These are phyloP conservation scores for Biston stratarius DNA, from an alignment of 2,888 invertebrate genomes.

Conservation along the genomic window DNA sequence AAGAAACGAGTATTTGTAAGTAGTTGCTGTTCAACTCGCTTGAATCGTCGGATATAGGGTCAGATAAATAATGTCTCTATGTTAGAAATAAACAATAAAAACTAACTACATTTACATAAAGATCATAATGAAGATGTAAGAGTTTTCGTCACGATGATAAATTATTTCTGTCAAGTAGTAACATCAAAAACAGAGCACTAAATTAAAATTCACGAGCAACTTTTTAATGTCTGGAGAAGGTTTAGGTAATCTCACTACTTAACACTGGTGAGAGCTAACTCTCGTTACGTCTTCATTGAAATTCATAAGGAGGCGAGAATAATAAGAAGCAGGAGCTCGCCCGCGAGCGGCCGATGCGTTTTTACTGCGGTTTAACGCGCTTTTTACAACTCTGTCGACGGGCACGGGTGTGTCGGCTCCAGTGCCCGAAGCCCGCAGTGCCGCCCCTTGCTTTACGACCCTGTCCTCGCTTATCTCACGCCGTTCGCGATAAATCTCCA, in stretches of 20 bases:
- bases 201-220: conserved; percentile 35
- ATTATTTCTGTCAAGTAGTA: conserved; percentile 21
- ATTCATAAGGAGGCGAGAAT: conserved; percentile 83
- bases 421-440: conserved; percentile 51
- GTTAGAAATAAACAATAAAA: not conserved
- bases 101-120: no score
- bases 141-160: conserved; percentile 11
- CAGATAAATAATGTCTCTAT: not conserved
- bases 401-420: conserved; percentile 68
- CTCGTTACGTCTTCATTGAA: conserved; percentile 81
- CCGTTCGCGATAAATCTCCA: conserved; percentile 82
- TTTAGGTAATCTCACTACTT: conserved; percentile 51
- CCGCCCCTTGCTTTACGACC: conserved; percentile 78
- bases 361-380: conserved; percentile 85
- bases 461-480: conserved; percentile 79
- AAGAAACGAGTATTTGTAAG: no score
- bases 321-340: conserved; percentile 67
- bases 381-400: conserved; percentile 84
- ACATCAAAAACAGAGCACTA: conserved; percentile 19
- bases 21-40: no score
- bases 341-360: conserved; percentile 73
- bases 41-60: no score
- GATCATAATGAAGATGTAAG: not conserved
- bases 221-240: conserved; percentile 36
- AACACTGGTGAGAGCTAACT: conserved; percentile 59